Base-by-base conservation (phyloP, 2,888 invertebrate genomes). In the Hydropsyche betteni region DNA sequence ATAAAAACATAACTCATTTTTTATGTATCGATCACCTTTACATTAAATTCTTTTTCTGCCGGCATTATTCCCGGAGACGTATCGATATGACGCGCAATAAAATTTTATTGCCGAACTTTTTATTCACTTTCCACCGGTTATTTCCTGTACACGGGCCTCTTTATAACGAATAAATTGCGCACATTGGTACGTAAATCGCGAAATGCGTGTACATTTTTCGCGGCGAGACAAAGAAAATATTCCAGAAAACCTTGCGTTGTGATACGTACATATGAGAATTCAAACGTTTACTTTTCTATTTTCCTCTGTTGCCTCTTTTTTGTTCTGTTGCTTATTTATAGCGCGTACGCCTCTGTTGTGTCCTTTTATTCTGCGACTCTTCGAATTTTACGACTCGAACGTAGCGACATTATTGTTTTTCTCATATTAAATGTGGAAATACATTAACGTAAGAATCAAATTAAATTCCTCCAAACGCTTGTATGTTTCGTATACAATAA, bases 21-120 rank as follows among this genome's bases (percentile, higher is more conserved):
- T 79, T 77, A 79, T 79, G 73, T 76, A 79, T 77, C 76, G 77
- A 77, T 79, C 69, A 78, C 64, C 64, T 76, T 44, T 53, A 71
- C 76, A 74, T 79, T 79, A 77, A 76, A 72, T 55, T 76, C 61
- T 61, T 75, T 70, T 64, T 34, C 69, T 68, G 61, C 61, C 24
- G 51, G 69, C 64, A 75, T 76, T 79, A 77, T 73, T 77, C 73
- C 38, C 44, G 36, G 55, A 68, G 71, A 79, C 75, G 76, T 79
- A 77, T 77, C 75, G 79, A 79, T 79, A 79, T 79, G 76, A 74
- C 38, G 68, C 58, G 64, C 74, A 53, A 74, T 77, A 76, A 79
- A 76, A 77, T 79, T 77, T 77, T 77, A 79, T 76, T 76, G 74
- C 76, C 74, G 24, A 36, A n/a, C 34, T 75, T 79, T 75, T 77